Conservation (phyloP, 2,113 vertebrate species). For the Leptodactylus fuscus region DNA sequence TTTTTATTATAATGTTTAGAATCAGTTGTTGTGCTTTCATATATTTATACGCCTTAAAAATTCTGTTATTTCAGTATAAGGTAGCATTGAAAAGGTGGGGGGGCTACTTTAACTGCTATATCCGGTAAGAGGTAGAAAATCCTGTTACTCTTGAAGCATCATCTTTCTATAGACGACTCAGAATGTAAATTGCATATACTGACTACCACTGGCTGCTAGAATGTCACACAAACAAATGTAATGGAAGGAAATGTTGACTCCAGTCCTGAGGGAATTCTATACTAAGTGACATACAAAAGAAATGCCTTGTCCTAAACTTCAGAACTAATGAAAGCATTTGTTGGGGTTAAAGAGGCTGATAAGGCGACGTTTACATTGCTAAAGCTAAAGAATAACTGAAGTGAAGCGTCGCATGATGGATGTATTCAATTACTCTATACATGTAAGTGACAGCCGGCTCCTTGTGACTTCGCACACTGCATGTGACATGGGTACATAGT, state of each 20-base stretch:
- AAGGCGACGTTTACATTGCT: neutral
- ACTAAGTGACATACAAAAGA: constrained; percentile 13
- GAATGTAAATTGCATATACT: neutral
- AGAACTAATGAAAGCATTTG: constrained; percentile 20
- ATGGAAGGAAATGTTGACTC: constrained; percentile 5
- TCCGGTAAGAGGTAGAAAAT: too few relatives aligned
- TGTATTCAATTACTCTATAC: constrained; percentile 26
- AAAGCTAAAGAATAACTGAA: constrained; percentile 8
- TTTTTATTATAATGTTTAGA: too few relatives aligned
- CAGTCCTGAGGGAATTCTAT: neutral
- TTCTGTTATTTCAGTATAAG: too few relatives aligned
- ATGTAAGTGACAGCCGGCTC: constrained; percentile 24
- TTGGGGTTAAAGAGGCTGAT: constrained; percentile 9
- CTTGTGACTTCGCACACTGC: neutral
- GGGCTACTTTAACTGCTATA: too few relatives aligned
- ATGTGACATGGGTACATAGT: neutral
- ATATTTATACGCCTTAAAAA: too few relatives aligned
- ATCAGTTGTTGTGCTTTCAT: too few relatives aligned
- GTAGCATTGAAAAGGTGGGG: too few relatives aligned
- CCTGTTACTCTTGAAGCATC: neutral
- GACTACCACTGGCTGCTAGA: neutral
- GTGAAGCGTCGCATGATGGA: constrained; percentile 1
- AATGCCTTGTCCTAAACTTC: neutral
- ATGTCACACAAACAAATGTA: neutral
- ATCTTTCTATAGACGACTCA: neutral